Evolutionary conservation across 1,140 invertebrate genomes (phyloP).

Genomic region (Ooceraea biroi): DNA sequence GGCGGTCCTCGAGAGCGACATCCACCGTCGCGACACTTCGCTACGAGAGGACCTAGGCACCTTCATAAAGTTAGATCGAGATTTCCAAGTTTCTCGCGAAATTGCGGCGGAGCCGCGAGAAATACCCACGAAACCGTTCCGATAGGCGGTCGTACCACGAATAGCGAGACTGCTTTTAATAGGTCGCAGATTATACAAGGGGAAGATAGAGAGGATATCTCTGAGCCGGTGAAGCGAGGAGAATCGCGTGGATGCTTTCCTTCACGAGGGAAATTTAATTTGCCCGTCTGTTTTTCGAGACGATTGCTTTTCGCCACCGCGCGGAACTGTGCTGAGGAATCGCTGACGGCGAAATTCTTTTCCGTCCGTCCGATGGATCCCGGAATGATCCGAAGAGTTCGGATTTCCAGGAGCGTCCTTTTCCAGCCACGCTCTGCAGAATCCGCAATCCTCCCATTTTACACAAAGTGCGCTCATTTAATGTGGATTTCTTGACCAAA

Average conservation of each 20-base stretch:
- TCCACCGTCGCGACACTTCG: slow-evolving; percentile 8
- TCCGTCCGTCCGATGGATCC: background rate
- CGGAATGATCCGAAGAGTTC: slow-evolving; percentile 37
- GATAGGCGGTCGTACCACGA: background rate
- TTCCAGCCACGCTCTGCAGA: background rate
- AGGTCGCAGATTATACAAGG: background rate
- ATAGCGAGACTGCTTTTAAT: slow-evolving; percentile 39
- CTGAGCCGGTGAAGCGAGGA: background rate
- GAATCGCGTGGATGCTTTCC: slow-evolving; percentile 29
- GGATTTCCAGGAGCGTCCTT: background rate
- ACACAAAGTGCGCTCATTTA: background rate
- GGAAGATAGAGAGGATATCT: background rate
- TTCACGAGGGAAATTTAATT: slow-evolving; percentile 51
- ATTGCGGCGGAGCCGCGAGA: background rate
- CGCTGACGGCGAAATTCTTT: slow-evolving; percentile 51
- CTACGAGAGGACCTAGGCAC: background rate
- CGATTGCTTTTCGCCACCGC: slow-evolving; percentile 41
- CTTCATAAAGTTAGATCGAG: slow-evolving; percentile 51
- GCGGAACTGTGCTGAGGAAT: slow-evolving; percentile 43
- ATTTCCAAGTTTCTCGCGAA: slow-evolving; percentile 43
- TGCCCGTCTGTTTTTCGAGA: slow-evolving; percentile 58
- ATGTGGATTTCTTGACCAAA: background rate
- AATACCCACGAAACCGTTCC: slow-evolving; percentile 30
- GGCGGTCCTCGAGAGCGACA: slow-evolving; percentile 12
- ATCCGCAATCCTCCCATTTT: slow-evolving; percentile 35